Evolutionary conservation across 1,140 invertebrate species (phyloP), one percentile per base, ranked within the genome.

Genomic region (Drosophila guanche): DNA sequence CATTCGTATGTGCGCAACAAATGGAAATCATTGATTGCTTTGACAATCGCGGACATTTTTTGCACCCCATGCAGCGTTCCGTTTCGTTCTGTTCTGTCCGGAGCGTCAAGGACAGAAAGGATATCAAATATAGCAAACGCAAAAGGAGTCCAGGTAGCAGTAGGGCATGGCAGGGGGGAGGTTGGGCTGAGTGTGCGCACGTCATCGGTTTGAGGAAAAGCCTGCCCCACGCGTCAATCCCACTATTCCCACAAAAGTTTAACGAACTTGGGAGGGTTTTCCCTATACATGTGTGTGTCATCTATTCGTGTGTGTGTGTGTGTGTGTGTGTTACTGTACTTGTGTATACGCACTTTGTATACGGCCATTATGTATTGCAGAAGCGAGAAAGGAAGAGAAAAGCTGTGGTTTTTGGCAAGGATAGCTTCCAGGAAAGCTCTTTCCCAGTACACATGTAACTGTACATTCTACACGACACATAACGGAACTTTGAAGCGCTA

Each of bases 221-320:
- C 61, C 60, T 52, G 59, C 8, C 70, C 48, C 55, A 48, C 53
- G 62, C 77, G 63, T 77, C 81, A 88, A 86, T 70, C 73, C 2
- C 4, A 12, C 33, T 66, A 71, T 75, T 61, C 56, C n/a, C n/a
- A 52, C 56, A 67, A 88, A 83, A 86, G 83, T 86, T 86, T 78
- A 86, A 86, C 78, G 83, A 86, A 86, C 83, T 69, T 83, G 54
- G 57, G 20, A 51, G 59, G 42, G 41, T 14, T 27, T 41, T 43
- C n/a, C 5, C n/a, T 27, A 8, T 22, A 16, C 29, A 27, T 47
- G 42, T 2, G 8, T 47, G 14, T 66, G 66, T 47, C 33, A 27
- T 25, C 22, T 29, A 29, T 7, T 7, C 6, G 29, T 23, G 27
- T 47, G 29, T 14, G 40, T 45, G 51, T 60, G 33, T 22, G 29